Evolutionary conservation across 2,888 invertebrate species (phyloP).

Genomic region (Dendrolimus houi): DNA sequence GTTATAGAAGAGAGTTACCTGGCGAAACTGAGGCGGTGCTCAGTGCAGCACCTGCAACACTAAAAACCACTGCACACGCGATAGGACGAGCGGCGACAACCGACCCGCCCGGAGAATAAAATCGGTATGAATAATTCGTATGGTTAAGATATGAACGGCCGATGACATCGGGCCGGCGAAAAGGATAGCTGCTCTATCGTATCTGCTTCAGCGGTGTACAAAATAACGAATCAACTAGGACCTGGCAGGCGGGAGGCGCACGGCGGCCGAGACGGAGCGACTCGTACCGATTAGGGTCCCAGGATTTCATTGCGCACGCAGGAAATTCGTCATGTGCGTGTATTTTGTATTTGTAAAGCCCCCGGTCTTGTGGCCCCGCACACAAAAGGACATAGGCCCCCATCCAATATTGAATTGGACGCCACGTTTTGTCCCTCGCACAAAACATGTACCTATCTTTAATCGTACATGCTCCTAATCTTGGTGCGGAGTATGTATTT

Average conservation of each 20-base stretch:
- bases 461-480: no score
- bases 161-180: constrained; percentile 52
- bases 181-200: constrained; percentile 26
- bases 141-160: constrained; percentile 51
- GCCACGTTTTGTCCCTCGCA: not conserved
- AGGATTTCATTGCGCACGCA: constrained; percentile 61
- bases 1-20: constrained; percentile 40
- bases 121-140: constrained; percentile 57
- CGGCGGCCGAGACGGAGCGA: constrained; percentile 28
- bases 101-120: constrained; percentile 55
- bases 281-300: constrained; percentile 28
- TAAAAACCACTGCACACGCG: constrained; percentile 60
- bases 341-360: constrained; percentile 3
- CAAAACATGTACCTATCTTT: not conserved
- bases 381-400: constrained; percentile 4
- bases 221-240: constrained; percentile 9
- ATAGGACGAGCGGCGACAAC: constrained; percentile 55
- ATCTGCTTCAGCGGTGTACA: constrained; percentile 22
- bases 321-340: constrained; percentile 25
- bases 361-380: constrained; percentile 11
- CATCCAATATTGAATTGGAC: not conserved
- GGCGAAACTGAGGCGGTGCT: constrained; percentile 35
- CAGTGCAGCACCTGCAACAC: constrained; percentile 57
- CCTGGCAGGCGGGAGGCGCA: constrained; percentile 13
- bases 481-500: no score